Conservation (phyloP, 2,113 vertebrate genomes). For the Abramis brama region DNA sequence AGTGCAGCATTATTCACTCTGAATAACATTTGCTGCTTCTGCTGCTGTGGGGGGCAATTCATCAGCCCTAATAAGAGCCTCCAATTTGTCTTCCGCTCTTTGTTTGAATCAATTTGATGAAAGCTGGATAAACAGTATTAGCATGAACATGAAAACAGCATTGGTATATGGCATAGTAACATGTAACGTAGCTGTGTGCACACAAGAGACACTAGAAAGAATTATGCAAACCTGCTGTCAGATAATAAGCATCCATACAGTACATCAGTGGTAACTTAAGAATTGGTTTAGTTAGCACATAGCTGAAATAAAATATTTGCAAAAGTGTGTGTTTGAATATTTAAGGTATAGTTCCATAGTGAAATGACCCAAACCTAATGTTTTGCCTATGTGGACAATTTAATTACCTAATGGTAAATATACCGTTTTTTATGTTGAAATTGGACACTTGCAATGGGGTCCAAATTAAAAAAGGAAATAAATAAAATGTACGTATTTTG, state of each 20-base stretch:
- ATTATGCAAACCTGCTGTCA: neutral
- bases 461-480: neutral
- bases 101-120: constrained; percentile 73
- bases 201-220: neutral
- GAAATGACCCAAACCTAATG: neutral
- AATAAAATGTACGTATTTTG: neutral
- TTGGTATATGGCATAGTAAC: neutral
- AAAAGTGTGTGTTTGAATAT: neutral
- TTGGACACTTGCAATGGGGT: neutral
- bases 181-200: neutral
- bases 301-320: neutral
- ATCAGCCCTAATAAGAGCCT: constrained; percentile 70
- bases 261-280: neutral
- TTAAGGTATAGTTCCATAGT: neutral
- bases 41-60: constrained; percentile 65
- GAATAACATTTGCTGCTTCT: constrained; percentile 68
- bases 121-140: constrained; percentile 56
- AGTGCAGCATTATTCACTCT: constrained; percentile 65
- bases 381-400: neutral
- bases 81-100: constrained; percentile 70
- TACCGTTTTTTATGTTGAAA: neutral
- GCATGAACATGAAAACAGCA: constrained; percentile 42
- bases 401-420: neutral
- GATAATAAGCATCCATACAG: neutral
- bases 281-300: neutral